These are phyloP conservation scores for Centropus unirufus DNA, from an alignment of 2,113 vertebrate species.

Conservation along the genomic window DNA sequence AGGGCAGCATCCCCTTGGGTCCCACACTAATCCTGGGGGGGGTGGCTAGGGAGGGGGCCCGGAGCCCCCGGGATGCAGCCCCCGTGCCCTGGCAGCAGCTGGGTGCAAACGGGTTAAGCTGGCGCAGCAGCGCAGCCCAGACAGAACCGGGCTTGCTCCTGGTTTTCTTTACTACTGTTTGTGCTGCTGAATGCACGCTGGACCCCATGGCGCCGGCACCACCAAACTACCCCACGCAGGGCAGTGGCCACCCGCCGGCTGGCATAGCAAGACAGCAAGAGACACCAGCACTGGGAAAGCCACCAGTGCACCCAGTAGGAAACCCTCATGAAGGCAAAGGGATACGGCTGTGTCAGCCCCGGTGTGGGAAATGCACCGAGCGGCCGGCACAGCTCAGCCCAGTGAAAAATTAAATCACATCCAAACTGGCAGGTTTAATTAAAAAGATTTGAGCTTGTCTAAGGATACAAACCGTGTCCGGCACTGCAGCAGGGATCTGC, in stretches of 20 bases:
- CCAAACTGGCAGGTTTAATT: slow-evolving; percentile 64
- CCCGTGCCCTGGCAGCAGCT: rapidly evolving
- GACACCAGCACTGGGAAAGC: rapidly evolving
- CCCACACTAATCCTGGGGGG: rapidly evolving
- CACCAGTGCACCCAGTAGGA: rapidly evolving
- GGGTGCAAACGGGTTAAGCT: not conserved
- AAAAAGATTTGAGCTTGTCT: slow-evolving; percentile 41
- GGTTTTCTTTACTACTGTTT: not conserved
- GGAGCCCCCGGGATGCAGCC: not conserved
- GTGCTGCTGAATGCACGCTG: rapidly evolving
- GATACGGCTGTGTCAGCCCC: not conserved
- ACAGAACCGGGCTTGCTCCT: rapidly evolving
- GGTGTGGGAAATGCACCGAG: not conserved
- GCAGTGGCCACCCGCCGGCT: rapidly evolving
- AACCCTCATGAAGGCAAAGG: rapidly evolving
- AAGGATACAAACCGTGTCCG: slow-evolving; percentile 4
- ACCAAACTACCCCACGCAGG: rapidly evolving
- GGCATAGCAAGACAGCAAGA: not conserved
- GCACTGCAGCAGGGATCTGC: slow-evolving; percentile 40
- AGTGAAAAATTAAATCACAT: slow-evolving; percentile 35
- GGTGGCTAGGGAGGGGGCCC: not conserved
- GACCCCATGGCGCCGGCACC: not conserved
- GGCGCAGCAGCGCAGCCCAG: not conserved
- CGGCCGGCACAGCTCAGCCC: not conserved
- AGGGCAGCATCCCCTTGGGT: not conserved